Base-by-base conservation (phyloP, 2,797 vertebrate genomes). In the Leuciscus waleckii region DNA sequence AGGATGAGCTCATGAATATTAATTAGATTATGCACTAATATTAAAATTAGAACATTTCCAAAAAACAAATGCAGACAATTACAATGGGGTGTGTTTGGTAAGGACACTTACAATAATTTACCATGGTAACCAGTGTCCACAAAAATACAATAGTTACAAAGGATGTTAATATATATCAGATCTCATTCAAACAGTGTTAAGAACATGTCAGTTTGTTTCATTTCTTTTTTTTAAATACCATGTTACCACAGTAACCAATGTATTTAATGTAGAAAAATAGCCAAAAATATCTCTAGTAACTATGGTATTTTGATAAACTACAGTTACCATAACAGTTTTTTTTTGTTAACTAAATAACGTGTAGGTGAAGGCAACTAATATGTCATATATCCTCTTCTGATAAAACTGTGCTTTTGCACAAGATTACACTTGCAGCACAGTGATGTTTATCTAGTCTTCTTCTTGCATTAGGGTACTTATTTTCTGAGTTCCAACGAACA, bases 251-350 rank as follows among this genome's bases (percentile, higher is more conserved):
- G 69, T 32, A 63, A 46, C 19, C 13, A 63, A 61, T 41, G 54
- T 49, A 21, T 46, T n/a, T 5, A 29, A 29, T 58, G 23, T 56
- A 14, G 9, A 54, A 37, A 75, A 35, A 54, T 14, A 76, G 49
- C 32, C 58, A 73, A 43, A 82, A 73, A 43, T 73, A 46, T 13
- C 69, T 46, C 7, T 19, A 32, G 70, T 58, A 43, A 73, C n/a
- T 82, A 32, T 23, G 3, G 10, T 8, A 32, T 43, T 71, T 46
- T 58, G 10, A 56, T 39, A 21, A 43, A 58, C 35, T 29, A 21
- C 29, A n/a, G 49, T 56, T 26, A 56, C 49, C 5, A 37, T 17
- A 54, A 43, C 10, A 37, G 7, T 41, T 41, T 41, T 39, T 39
- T n/a, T 46, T 26, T 14, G 16, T 8, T 1, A 26, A 2, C n/a